Conservation (phyloP, 2,888 invertebrate species). For the Embidobia sp. region DNA sequence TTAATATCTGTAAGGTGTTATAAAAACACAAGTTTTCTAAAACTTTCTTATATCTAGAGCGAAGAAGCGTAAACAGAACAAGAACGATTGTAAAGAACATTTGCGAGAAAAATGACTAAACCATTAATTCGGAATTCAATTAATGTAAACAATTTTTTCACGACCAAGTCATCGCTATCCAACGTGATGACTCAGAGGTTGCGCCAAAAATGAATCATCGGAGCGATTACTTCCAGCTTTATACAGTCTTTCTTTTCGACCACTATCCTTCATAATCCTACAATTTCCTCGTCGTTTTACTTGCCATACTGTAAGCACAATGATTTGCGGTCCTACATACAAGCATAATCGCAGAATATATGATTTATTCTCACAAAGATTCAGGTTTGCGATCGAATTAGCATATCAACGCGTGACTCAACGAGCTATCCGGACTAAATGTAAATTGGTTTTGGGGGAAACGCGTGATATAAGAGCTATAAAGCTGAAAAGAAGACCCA, state of each 20-base stretch:
- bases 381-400: conserved; percentile 42
- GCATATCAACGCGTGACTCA: conserved; percentile 48
- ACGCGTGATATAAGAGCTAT: conserved; percentile 22
- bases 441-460: conserved; percentile 32
- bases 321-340: background rate
- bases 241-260: background rate
- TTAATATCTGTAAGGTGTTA: background rate
- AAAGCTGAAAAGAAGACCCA: conserved; percentile 17
- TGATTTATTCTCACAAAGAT: conserved; percentile 32
- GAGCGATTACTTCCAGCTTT: background rate
- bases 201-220: conserved; percentile 6
- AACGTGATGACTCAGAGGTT: conserved; percentile 2
- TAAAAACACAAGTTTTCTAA: conserved; percentile 13
- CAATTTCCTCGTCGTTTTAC: too few relatives aligned
- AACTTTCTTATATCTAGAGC: conserved; percentile 19
- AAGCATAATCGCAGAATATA: conserved; percentile 1
- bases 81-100: conserved; percentile 3
- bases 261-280: too few relatives aligned
- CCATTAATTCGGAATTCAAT: conserved; percentile 9
- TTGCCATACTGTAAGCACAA: background rate
- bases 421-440: conserved; percentile 30
- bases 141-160: conserved; percentile 16
- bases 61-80: conserved; percentile 16
- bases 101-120: conserved; percentile 1
- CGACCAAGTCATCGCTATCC: conserved; percentile 12